Evolutionary conservation across 1,140 invertebrate genomes (phyloP).

Genomic region (Zelostemma sp.): DNA sequence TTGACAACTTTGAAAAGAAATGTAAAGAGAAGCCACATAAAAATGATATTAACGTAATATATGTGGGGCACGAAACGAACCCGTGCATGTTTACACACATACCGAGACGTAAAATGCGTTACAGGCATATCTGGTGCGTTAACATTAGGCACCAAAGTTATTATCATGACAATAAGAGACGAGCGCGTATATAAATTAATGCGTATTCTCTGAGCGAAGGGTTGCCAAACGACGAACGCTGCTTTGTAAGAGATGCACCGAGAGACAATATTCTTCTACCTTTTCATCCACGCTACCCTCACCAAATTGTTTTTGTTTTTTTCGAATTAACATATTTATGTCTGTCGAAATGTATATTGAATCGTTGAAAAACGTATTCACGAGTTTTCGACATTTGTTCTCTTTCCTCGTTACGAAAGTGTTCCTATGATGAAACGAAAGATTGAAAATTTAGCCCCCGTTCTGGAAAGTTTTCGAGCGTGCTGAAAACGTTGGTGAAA

Average conservation of each 20-base stretch:
- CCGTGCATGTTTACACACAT: conserved; percentile 12
- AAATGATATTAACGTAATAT: conserved; percentile 23
- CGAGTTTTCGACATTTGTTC: conserved; percentile 2
- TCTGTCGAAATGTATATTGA: not conserved
- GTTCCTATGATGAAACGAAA: no score
- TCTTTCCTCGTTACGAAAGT: no score
- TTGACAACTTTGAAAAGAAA: no score
- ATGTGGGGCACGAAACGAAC: conserved; percentile 16
- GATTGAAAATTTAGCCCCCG: no score
- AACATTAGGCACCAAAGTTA: conserved; percentile 42
- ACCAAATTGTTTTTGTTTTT: not conserved
- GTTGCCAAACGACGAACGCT: conserved; percentile 53
- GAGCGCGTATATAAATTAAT: conserved; percentile 70
- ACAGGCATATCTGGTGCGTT: conserved; percentile 50
- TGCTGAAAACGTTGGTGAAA: conserved; percentile 2
- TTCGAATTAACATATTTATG: not conserved
- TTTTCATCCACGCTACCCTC: conserved; percentile 26
- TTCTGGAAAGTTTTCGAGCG: not conserved
- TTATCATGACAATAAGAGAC: conserved; percentile 67
- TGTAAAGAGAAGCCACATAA: no score
- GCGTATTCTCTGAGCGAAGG: conserved; percentile 64
- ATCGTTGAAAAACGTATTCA: not conserved
- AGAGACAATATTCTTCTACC: conserved; percentile 30
- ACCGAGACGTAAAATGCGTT: conserved; percentile 25
- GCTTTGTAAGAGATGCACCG: conserved; percentile 44